Percentiles rank a stretch among this genome's conserved stretches.
phyloP scores from a whole-genome alignment of 2,888 invertebrate genomes.

The Seira ritae region DNA sequence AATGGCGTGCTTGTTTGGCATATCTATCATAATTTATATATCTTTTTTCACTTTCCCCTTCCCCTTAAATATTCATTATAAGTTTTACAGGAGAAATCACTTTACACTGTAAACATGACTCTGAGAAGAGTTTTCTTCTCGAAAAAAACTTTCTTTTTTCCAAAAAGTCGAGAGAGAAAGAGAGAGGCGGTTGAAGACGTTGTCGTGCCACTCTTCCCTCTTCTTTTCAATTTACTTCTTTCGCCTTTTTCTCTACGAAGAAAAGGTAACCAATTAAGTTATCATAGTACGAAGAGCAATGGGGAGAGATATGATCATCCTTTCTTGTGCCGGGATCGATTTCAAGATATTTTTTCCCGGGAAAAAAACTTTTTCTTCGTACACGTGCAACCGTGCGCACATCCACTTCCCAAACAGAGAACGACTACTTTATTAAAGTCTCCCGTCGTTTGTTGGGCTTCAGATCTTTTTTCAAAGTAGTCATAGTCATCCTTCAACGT shows the following conservation, averaged over 20 bases:
- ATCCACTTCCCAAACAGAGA: too few species aligned
- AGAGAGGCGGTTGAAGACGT: too few species aligned
- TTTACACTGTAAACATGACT: slow-evolving; percentile 28
- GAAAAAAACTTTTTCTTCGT: not conserved
- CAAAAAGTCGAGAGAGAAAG: too few species aligned
- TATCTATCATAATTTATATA: slow-evolving; percentile 11
- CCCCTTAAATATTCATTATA: slow-evolving; percentile 58
- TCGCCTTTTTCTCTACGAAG: not conserved
- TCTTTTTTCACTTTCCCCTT: slow-evolving; percentile 19
- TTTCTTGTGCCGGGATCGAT: not conserved
- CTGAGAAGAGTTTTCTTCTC: too few species aligned
- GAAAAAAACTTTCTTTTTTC: slow-evolving; percentile 7
- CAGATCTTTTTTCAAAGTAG: not conserved
- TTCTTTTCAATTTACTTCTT: slow-evolving; percentile 20
- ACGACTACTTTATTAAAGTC: not conserved
- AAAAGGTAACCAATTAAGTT: slow-evolving; percentile 52
- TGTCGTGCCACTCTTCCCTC: not conserved
- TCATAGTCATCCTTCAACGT: not conserved
- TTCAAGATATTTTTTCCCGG: not conserved
- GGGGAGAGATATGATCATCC: not conserved
- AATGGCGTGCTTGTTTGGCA: slow-evolving; percentile 16
- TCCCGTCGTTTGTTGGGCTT: not conserved
- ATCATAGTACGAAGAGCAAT: too few species aligned
- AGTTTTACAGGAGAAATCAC: slow-evolving; percentile 49
- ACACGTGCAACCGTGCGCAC: not conserved